phyloP scores from a whole-genome alignment of 2,888 invertebrate genomes.

The Trissonchulus latispiculum region DNA sequence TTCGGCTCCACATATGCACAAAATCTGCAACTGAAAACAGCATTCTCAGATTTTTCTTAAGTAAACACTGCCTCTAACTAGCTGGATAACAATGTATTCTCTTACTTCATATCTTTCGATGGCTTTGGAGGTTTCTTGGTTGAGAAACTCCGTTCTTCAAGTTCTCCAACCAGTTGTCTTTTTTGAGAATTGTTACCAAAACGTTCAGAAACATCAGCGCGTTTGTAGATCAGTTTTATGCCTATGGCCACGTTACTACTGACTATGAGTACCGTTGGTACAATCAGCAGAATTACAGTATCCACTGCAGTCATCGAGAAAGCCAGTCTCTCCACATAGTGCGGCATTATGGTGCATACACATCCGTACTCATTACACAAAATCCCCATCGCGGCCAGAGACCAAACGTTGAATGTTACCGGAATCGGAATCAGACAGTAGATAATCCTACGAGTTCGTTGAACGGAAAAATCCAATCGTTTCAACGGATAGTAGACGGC shows the following conservation, averaged over 20 bases:
- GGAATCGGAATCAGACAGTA: not conserved
- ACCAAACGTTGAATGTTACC: conserved; percentile 10
- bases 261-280: conserved; percentile 3
- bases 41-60: too few relatives aligned
- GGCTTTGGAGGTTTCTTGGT: too few relatives aligned
- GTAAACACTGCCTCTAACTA: too few relatives aligned
- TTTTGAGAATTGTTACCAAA: too few relatives aligned
- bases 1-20: too few relatives aligned
- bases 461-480: not conserved
- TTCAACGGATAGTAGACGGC: conserved; percentile 8
- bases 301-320: conserved; percentile 12
- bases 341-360: not conserved
- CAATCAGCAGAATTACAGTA: not conserved
- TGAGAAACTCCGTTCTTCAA: too few relatives aligned
- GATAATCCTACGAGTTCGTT: not conserved
- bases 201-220: not conserved
- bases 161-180: too few relatives aligned
- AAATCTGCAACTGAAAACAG: too few relatives aligned
- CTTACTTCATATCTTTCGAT: too few relatives aligned
- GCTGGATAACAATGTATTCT: too few relatives aligned
- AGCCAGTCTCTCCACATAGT: not conserved
- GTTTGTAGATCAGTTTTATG: not conserved
- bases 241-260: not conserved
- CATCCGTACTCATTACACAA: too few relatives aligned
- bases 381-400: conserved; percentile 3